Conservation (phyloP, 2,888 invertebrate species). For the Cistogaster globosa region DNA sequence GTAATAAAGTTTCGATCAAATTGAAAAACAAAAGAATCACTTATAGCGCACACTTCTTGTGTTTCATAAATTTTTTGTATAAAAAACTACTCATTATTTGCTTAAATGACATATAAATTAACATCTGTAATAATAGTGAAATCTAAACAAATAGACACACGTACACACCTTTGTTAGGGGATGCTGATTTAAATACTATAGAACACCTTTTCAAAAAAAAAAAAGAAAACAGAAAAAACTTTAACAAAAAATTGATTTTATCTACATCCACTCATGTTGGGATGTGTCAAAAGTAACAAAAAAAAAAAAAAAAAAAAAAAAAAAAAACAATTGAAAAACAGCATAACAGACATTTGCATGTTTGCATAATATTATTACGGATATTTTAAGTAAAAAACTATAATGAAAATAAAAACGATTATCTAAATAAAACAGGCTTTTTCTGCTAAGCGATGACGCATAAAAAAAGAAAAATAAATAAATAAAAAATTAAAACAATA, state of each 20-base stretch:
- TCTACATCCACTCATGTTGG: not conserved
- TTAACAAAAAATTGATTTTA: not conserved
- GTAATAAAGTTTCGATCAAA: too few species aligned
- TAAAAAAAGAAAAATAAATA: too few species aligned
- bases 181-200: constrained; percentile 35
- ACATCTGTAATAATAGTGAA: constrained; percentile 20
- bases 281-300: not conserved
- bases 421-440: too few species aligned
- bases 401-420: not conserved
- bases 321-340: not conserved
- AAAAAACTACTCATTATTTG: constrained; percentile 1
- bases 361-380: constrained; percentile 13
- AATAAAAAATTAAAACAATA: too few species aligned
- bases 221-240: not conserved
- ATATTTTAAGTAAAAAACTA: not conserved
- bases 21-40: not conserved
- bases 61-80: not conserved
- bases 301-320: constrained; percentile 3
- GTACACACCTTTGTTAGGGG: constrained; percentile 35
- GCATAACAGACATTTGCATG: not conserved
- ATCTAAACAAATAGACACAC: not conserved
- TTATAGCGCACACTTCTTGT: constrained; percentile 16
- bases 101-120: constrained; percentile 25
- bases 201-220: constrained; percentile 18
- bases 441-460: too few species aligned